Base-by-base conservation (phyloP, 2,888 invertebrate genomes). In the Blastobasis adustella region DNA sequence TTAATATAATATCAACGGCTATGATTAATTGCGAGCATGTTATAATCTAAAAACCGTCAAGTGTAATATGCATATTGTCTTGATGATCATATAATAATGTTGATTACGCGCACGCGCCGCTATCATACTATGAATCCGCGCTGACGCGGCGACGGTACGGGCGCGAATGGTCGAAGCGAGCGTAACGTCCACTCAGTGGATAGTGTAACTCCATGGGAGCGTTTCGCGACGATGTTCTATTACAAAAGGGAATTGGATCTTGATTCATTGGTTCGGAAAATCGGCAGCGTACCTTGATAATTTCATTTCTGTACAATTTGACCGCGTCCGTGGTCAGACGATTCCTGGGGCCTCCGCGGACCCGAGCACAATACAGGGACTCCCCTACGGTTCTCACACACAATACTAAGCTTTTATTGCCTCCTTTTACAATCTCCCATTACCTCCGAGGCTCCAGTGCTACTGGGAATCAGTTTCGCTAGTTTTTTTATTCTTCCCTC, bases 241-340 rank as follows among this genome's bases (percentile, higher is more conserved):
- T 87, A 88, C 88, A 86, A 88, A 87, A 87, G 88, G 86, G 87
- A 85, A 88, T 88, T 87, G 88, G 87, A 88, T 88, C 85, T 85
- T 88, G 88, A 88, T 86, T 88, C 88, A 88, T 88, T 88, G 88
- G 88, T 79, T 84, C 88, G 86, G 88, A 88, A 88, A 88, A 88
- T 88, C 88, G 88, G 85, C 84, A 87, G 78, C 86, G 88, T 87
- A 87, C 88, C 88, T 88, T 88, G 88, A 88, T 88, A 88, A 88
- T 88, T 88, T 87, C 88, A 88, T 88, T 88, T 88, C 88, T 88
- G 87, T 87, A 88, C 88, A 88, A 88, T 88, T 88, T 88, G 88
- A 87, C 85, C 88, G 87, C 82, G 81, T 74, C 80, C 81, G 84
- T 83, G 86, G 86, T 85, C 86, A 82, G 86, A 69, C 85, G 83